phyloP scores from a whole-genome alignment of 2,888 invertebrate species.

The Eilema griseolum region DNA sequence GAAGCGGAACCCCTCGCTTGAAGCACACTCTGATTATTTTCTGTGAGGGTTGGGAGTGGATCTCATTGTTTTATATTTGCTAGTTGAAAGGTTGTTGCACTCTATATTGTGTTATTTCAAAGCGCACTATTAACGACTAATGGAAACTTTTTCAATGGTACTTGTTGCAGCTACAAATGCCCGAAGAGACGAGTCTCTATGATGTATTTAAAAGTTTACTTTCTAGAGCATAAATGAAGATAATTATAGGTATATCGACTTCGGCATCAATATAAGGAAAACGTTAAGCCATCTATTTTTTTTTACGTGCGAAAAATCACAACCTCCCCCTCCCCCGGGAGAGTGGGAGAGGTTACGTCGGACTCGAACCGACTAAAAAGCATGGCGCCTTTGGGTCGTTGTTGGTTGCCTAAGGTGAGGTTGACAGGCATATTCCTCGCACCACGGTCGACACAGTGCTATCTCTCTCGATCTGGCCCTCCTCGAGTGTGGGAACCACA shows the following conservation, averaged over 20 bases:
- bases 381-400: too few relatives aligned
- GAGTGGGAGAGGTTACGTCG: too few relatives aligned
- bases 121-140: constrained; percentile 2
- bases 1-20: constrained; percentile 61
- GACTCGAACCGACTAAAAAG: too few relatives aligned
- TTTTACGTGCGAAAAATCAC: too few relatives aligned
- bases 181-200: background rate
- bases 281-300: background rate
- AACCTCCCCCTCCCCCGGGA: too few relatives aligned
- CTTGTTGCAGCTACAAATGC: constrained; percentile 7
- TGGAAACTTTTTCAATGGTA: constrained; percentile 38
- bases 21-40: constrained; percentile 74
- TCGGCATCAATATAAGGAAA: background rate
- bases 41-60: constrained; percentile 64
- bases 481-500: too few relatives aligned
- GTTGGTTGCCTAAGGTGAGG: too few relatives aligned
- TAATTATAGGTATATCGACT: background rate
- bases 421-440: too few relatives aligned
- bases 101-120: constrained; percentile 40
- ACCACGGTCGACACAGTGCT: too few relatives aligned
- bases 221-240: background rate
- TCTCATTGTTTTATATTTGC: constrained; percentile 67
- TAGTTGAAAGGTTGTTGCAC: constrained; percentile 67
- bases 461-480: too few relatives aligned
- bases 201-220: background rate